Percentiles rank a stretch among this genome's conserved stretches.
These are phyloP conservation scores for Harpagus bidentatus DNA, from an alignment of 2,113 vertebrate species.

Conservation along the genomic window DNA sequence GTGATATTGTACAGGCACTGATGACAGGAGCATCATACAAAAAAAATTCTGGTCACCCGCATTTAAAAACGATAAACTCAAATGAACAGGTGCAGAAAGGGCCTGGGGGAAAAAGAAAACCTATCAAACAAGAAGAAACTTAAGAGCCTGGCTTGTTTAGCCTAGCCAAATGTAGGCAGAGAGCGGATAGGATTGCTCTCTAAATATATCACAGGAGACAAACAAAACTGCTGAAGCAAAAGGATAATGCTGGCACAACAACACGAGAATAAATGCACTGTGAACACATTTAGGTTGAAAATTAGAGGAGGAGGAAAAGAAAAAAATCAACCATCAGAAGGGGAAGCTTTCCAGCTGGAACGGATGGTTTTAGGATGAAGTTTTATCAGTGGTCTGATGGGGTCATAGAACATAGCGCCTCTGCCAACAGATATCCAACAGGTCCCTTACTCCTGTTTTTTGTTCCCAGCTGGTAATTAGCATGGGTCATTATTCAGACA, in stretches of 20 bases:
- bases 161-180: slow-evolving; percentile 34
- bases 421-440: background rate
- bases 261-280: background rate
- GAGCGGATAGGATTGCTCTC: slow-evolving; percentile 36
- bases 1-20: background rate
- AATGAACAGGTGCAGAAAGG: slow-evolving; percentile 49
- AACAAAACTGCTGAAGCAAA: slow-evolving; percentile 55
- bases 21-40: too few relatives aligned
- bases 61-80: slow-evolving; percentile 34
- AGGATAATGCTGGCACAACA: slow-evolving; percentile 4
- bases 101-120: slow-evolving; percentile 39
- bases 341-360: background rate
- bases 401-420: background rate
- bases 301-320: background rate
- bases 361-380: background rate
- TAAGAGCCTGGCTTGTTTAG: slow-evolving; percentile 44
- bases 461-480: background rate
- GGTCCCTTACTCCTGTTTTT: background rate
- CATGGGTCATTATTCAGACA: background rate
- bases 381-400: background rate
- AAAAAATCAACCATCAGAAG: background rate
- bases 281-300: background rate
- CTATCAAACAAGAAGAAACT: slow-evolving; percentile 53
- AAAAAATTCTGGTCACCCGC: background rate
- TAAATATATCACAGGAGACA: slow-evolving; percentile 64